phyloP scores from a whole-genome alignment of 1,140 invertebrate species.

The Cyphomyrmex costatus region DNA sequence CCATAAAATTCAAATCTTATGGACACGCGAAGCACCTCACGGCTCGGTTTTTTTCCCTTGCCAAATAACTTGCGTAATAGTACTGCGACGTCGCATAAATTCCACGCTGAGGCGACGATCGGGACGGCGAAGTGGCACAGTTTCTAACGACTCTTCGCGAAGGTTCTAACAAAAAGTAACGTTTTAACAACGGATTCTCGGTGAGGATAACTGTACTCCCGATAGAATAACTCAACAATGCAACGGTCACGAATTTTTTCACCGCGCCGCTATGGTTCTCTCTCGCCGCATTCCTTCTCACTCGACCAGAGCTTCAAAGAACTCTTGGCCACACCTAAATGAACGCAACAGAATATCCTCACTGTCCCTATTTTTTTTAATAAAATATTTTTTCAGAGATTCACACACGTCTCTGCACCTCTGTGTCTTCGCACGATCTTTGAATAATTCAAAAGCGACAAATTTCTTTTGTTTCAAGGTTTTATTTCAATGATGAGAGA shows the following conservation, averaged over 20 bases:
- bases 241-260: conserved; percentile 30
- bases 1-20: conserved; percentile 57
- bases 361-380: conserved; percentile 18
- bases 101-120: conserved; percentile 3
- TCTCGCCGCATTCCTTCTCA: conserved; percentile 5
- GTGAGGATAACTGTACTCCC: conserved; percentile 69
- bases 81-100: conserved; percentile 19
- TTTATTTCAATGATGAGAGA: no score
- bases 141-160: not conserved
- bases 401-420: not conserved
- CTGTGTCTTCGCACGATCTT: not conserved
- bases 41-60: not conserved
- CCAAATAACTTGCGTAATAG: conserved; percentile 10
- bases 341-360: not conserved
- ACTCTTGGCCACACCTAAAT: conserved; percentile 41
- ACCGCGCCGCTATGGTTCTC: not conserved
- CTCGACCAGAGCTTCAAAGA: conserved; percentile 34
- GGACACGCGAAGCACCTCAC: not conserved
- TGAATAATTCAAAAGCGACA: conserved; percentile 34
- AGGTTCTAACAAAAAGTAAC: conserved; percentile 66
- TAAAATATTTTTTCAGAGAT: conserved; percentile 23
- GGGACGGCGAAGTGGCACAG: conserved; percentile 1
- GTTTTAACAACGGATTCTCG: conserved; percentile 26
- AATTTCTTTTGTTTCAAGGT: conserved; percentile 9
- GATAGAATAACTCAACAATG: conserved; percentile 61